Percentiles rank a stretch among this genome's conserved stretches.
phyloP scores from a whole-genome alignment of 1,140 invertebrate species.

The Caenorhabditis remanei region DNA sequence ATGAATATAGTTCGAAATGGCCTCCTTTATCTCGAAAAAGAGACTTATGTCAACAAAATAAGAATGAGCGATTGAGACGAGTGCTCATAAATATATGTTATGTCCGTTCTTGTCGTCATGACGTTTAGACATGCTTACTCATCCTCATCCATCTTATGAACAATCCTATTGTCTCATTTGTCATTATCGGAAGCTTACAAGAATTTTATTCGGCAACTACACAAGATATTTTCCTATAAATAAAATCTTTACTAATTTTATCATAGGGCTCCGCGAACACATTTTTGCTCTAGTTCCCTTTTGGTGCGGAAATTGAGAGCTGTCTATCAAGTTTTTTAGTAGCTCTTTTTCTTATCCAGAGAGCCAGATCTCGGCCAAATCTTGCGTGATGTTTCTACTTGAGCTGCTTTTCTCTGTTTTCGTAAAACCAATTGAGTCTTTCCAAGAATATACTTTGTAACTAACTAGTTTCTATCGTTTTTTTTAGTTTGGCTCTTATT shows the following conservation, averaged over 20 bases:
- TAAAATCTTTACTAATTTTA: conserved; percentile 7
- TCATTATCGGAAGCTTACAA: too few relatives aligned
- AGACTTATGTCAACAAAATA: too few relatives aligned
- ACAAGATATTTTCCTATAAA: background rate
- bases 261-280: background rate
- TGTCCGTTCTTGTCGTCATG: background rate
- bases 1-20: too few relatives aligned
- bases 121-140: background rate
- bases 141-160: background rate
- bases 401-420: background rate
- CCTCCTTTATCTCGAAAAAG: too few relatives aligned
- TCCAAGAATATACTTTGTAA: background rate
- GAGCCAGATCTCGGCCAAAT: background rate
- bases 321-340: conserved; percentile 33
- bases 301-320: conserved; percentile 7
- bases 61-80: background rate
- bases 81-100: background rate
- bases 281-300: background rate
- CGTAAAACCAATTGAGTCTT: background rate
- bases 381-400: conserved; percentile 14
- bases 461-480: background rate
- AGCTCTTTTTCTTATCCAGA: background rate
- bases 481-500: too few relatives aligned
- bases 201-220: too few relatives aligned
- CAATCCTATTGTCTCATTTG: background rate